Conservation (phyloP, 2,113 vertebrate species). For the Ammodytes marinus region DNA sequence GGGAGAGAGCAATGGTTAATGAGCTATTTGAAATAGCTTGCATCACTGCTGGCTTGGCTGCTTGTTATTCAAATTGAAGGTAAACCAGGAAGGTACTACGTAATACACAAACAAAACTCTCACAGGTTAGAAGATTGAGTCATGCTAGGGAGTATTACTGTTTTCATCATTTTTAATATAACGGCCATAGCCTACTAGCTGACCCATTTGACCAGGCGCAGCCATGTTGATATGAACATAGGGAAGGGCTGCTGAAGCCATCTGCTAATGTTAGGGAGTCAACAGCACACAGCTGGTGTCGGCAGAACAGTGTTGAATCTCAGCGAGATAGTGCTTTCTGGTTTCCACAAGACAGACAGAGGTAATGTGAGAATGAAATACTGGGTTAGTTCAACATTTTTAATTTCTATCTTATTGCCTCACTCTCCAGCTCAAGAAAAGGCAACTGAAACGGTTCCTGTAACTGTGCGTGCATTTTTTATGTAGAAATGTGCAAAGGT, state of each 20-base stretch:
- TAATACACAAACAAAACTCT: constrained; percentile 4
- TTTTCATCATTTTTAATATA: constrained; percentile 16
- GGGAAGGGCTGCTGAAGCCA: constrained; percentile 61
- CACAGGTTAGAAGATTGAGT: not conserved
- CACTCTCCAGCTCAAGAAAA: not conserved
- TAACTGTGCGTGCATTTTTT: no score
- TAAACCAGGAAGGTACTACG: constrained; percentile 4
- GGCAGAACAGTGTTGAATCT: not conserved
- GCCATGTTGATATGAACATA: constrained; percentile 49
- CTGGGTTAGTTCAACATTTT: no score
- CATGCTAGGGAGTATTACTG: constrained; percentile 12
- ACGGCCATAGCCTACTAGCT: constrained; percentile 13
- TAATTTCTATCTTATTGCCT: no score
- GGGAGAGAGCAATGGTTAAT: constrained; percentile 54
- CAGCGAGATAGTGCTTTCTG: not conserved
- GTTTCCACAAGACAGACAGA: not conserved
- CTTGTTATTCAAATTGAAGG: constrained; percentile 23
- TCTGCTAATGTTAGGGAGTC: constrained; percentile 63
- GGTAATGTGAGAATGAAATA: not conserved
- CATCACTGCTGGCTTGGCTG: constrained; percentile 8
- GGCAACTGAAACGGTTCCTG: no score
- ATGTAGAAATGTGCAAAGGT: no score
- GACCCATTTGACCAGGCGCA: constrained; percentile 20
- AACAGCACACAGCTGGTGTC: not conserved
- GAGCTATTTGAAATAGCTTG: constrained; percentile 42